Base-by-base conservation (phyloP, 2,888 invertebrate species). In the Lasioglossum malachurum region DNA sequence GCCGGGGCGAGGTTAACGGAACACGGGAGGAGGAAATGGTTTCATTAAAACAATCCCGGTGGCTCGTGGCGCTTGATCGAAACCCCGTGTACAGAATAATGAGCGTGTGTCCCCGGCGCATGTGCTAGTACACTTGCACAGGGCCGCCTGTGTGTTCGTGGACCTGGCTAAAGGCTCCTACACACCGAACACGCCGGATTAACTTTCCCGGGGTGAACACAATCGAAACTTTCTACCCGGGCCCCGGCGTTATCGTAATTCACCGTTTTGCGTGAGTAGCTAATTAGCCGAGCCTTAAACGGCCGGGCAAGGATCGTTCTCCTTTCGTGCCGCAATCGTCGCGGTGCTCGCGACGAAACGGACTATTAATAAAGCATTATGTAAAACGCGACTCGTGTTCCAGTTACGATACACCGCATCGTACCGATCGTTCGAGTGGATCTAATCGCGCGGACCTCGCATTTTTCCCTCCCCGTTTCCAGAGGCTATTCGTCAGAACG, bases 41-140 rank as follows among this genome's bases (percentile, higher is more conserved):
- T 93, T 93, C 92, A 90, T 93, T 93, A 93, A 93, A 93, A 93
- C 92, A 93, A 93, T 92, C 91, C 91, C 88, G 89, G 88, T 89
- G 88, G 91, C 85, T 88, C 88, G 83, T 84, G 88, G 90, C 87
- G 89, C 84, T 87, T 90, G 92, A 92, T 91, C 93, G 91, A 92
- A 93, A 90, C 88, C 90, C 88, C 91, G 86, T 91, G 91, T 91
- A 90, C 88, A 85, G 91, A 92, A 91, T 92, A 92, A 92, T 91
- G 92, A 91, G 90, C 89, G 87, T 91, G 88, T 91, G 90, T 89
- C 87, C 82, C 75, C 73, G 87, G 73, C 41, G 77, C 31, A 60
- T 86, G 79, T 77, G 86, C 38, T 7, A 5, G 64, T 76, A 41
- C 53, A 27, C 44, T 3, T 8, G 27, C 27, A 41, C 44, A 46